Percentiles rank a stretch among this genome's conserved stretches.
phyloP scores from a whole-genome alignment of 2,888 invertebrate genomes.

The Trisateles emortualis region DNA sequence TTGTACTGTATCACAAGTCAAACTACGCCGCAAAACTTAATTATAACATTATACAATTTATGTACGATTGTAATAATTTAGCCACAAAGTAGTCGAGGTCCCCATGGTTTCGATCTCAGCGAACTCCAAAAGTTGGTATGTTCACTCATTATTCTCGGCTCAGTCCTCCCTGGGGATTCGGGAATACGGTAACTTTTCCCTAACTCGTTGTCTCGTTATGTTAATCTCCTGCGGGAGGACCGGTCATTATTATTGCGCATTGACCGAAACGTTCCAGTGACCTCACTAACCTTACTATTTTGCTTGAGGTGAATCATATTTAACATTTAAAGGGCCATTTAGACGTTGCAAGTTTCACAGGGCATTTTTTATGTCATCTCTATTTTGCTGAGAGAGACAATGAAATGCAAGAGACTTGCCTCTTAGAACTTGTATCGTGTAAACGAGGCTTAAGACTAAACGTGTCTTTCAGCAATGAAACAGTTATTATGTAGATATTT shows the following conservation, averaged over 20 bases:
- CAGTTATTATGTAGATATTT: constrained; percentile 7
- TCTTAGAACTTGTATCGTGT: too few relatives aligned
- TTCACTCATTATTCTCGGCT: constrained; percentile 67
- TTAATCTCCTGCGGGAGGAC: constrained; percentile 60
- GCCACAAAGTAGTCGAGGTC: constrained; percentile 35
- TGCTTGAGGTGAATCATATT: constrained; percentile 16
- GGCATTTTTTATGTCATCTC: too few relatives aligned
- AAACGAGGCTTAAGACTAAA: too few relatives aligned
- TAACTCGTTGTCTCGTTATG: constrained; percentile 70
- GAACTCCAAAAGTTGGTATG: constrained; percentile 59
- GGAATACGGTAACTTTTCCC: constrained; percentile 64
- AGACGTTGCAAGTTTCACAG: too few relatives aligned
- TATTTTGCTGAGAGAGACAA: too few relatives aligned
- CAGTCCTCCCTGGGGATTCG: constrained; percentile 52
- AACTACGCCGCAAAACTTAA: constrained; percentile 2
- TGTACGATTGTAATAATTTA: constrained; percentile 28
- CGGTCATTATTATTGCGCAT: constrained; percentile 58
- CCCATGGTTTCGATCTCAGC: constrained; percentile 48
- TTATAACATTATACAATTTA: constrained; percentile 13
- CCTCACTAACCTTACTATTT: constrained; percentile 16
- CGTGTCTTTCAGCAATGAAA: not conserved
- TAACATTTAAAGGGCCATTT: too few relatives aligned
- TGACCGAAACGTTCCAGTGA: constrained; percentile 39
- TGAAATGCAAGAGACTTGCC: too few relatives aligned
- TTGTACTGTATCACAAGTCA: not conserved